Base-by-base conservation (phyloP, 2,888 invertebrate species). In the Zaprionus lineosus region DNA sequence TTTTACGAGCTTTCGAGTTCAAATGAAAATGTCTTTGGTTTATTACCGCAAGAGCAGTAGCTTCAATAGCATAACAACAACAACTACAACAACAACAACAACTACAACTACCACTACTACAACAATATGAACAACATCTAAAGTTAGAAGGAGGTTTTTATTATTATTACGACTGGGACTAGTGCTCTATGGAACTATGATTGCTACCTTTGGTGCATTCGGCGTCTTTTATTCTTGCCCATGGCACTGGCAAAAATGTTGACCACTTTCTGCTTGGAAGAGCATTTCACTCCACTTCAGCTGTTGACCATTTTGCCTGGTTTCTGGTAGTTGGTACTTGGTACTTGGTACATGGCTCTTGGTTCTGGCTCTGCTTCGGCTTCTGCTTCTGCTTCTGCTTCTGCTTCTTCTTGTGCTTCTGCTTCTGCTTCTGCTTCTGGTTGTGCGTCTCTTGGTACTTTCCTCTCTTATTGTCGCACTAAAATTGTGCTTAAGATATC, bases 191-290 rank as follows among this genome's bases (percentile, higher is more conserved):
- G 66, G 77, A 60, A 81, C 68, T 64, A 74, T 71, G 67, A 81
- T 71, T 77, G 67, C 81, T 81, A 81, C 77, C 77, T 77, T 77
- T 71, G 59, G 50, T 62, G 72, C 79, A 72, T 58, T 59, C 51
- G 55, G 46, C 74, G 66, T 72, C 78, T 75, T 82, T 78, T 78
- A 78, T 78, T 61, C 78, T 78, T 82, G 82, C 78, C 73, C 82
- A 78, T 65, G 61, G 78, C 75, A 70, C 66, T 78, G 82, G 78
- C 78, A 78, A 78, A 78, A 82, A 78, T 78, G 78, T 82, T 78
- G 78, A 78, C 78, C 78, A 78, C 82, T 78, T 78, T 82, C 75
- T 73, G 78, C 83, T 67, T 78, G 73, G 69, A 46, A 77, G 78
- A 64, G 52, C 44, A 72, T 64, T 74, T 43, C 56, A 51, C 65